Conservation (phyloP, 2,113 vertebrate genomes). For the Porphyrio hochstetteri region DNA sequence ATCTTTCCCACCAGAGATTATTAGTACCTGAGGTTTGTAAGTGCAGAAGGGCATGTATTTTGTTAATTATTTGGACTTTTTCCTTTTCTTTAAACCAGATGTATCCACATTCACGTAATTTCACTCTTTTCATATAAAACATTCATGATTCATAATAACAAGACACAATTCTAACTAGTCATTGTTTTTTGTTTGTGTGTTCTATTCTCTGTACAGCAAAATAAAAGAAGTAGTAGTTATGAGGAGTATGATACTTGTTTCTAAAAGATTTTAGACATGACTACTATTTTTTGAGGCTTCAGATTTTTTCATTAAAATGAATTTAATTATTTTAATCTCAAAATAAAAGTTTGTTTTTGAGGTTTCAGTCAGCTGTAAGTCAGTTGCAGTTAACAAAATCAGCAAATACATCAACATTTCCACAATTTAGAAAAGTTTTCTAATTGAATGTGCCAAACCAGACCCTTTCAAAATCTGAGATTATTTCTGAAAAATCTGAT, state of each 20-base stretch:
- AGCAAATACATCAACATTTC: not conserved
- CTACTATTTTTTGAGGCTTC: not conserved
- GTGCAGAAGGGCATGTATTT: not conserved
- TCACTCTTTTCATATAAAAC: not conserved
- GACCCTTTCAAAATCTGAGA: not conserved
- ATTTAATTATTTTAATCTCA: not conserved
- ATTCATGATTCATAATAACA: not conserved
- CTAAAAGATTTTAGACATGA: not conserved
- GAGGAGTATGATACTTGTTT: not conserved
- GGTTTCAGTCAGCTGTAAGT: not conserved
- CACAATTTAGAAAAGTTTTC: not conserved
- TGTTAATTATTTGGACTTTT: not conserved
- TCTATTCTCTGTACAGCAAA: not conserved
- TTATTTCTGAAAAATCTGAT: not conserved
- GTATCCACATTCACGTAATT: not conserved
- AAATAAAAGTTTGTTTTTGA: not conserved
- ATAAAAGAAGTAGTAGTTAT: not conserved
- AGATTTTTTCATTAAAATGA: not conserved
- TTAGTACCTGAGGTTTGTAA: not conserved
- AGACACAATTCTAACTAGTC: not conserved
- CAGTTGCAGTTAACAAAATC: not conserved
- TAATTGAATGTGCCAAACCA: not conserved
- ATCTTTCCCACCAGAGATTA: not conserved
- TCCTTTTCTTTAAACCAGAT: not conserved
- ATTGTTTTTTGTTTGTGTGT: not conserved